phyloP scores from a whole-genome alignment of 2,113 vertebrate species.

The Scalopus aquaticus region DNA sequence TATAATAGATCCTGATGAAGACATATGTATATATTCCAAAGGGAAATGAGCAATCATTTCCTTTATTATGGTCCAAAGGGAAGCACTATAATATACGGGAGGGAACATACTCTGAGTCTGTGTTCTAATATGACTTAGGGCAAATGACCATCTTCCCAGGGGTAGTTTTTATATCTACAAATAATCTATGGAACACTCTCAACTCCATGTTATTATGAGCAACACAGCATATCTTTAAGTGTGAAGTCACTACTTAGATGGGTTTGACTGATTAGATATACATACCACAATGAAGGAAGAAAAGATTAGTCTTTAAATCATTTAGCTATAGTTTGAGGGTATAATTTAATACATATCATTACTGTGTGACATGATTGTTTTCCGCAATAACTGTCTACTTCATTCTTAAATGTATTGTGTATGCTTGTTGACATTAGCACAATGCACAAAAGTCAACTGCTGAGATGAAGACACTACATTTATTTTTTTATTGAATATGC shows the following conservation, averaged over 20 bases:
- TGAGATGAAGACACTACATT: not conserved
- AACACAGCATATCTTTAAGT: not conserved
- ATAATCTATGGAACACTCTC: not conserved
- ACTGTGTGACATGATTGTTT: not conserved
- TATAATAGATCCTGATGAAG: not conserved
- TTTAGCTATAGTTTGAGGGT: not conserved
- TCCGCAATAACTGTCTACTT: not conserved
- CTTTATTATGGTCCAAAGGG: not conserved
- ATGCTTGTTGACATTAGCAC: not conserved
- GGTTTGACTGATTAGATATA: not conserved
- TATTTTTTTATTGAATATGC: not conserved
- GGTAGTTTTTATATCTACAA: not conserved
- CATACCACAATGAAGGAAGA: not conserved
- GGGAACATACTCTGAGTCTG: not conserved
- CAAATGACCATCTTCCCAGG: not conserved
- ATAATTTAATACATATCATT: not conserved
- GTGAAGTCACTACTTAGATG: not conserved
- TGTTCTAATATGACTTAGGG: not conserved
- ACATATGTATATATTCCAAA: not conserved
- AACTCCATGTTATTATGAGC: not conserved
- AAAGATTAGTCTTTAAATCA: not conserved
- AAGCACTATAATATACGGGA: not conserved
- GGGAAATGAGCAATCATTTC: not conserved
- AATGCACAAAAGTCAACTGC: not conserved
- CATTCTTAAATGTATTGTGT: not conserved